Base-by-base conservation (phyloP, 37 sponge, comb jelly and placozoan genomes). In the Lycopodina hypogea region DNA sequence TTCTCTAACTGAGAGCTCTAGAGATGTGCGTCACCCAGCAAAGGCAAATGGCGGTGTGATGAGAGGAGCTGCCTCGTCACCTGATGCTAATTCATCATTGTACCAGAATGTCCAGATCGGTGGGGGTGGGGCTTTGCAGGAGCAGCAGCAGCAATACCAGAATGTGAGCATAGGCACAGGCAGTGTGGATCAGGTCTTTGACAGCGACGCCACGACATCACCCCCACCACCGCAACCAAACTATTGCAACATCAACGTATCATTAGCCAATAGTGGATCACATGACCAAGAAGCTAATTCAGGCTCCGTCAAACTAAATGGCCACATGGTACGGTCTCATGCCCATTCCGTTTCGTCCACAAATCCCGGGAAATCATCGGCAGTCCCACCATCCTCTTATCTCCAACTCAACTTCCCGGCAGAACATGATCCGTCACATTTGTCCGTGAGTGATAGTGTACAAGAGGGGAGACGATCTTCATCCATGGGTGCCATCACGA, bases 1-100 rank as follows among this genome's bases (percentile, higher is more conserved):
- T 1, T 73, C 82, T 24, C 38, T 73, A 22, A 68, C 77, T 21
- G 77, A 83, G 57, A 69, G 84, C 40, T 60, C 68, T 32, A 60
- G 77, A 12, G 69, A 57, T 58, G 60, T 71, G 0, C 12, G 29
- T 14, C 3, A 59, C 24, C 59, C 60, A 42, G 33, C 42, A 1
- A 35, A 45, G 37, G 53, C 15, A 1, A 60, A 50, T 34, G 64
- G 51, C 4, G 50, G 56, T 21, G 23, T 52, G 14, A 29, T 15
- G 61, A 60, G 14, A 41, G 45, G 45, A 41, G 38, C 22, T 8
- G 38, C 19, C 51, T 41, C 56, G 19, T 26, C 24, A 33, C 59
- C 56, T 21, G 42, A 41, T 37, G 60, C 71, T 28, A 33, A 56
- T 37, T 23, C 12, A 2, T 0, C 48, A 4, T 69, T 26, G 38